Base-by-base conservation (phyloP, 2,888 invertebrate genomes). In the Glomeris marginata region DNA sequence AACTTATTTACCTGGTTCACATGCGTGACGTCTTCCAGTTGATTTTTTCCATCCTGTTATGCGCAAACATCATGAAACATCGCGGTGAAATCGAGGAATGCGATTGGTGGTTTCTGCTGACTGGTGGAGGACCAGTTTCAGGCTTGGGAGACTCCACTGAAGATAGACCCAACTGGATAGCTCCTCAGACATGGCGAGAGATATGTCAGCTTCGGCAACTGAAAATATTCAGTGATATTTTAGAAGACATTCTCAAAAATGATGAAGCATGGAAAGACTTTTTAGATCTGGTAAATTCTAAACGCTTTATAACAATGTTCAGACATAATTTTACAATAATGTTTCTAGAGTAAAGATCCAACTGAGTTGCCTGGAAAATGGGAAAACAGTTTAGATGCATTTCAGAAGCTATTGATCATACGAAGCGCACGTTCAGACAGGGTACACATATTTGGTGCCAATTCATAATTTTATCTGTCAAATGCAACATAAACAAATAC, bases 61-160 rank as follows among this genome's bases (percentile, higher is more conserved):
- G 67, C 54, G 62, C 66, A 20, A 70, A 70, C 59, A 60, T 70
- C 37, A 58, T 66, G 51, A 69, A 68, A 56, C 64, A 66, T 52
- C 58, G 62, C 41, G 64, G 65, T 34, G 59, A 63, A 47, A 61
- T 70, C 0, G 58, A 64, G 45, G 67, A 85, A 37, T 60, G 70
- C 0, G 80, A 88, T 62, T 90, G 90, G 77, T 75, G 85, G 72
- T 92, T 91, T 66, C 68, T 94, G 18, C 64, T 94, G 56, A 90
- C 86, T 0, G 91, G 91, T 28, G 90, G 86, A 38, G 77, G 84
- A 41, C 81, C 81, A 13, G 69, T 85, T 45, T 81, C 82, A 57
- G 84, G 85, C 71, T 38, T 21, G 2, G 13, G 47, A 20, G 28
- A 28, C 2, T n/a, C 38, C 16, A 79, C 80, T 0, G 63, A 78